Conservation (phyloP, 2,113 vertebrate species). For the Anseranas semipalmata region DNA sequence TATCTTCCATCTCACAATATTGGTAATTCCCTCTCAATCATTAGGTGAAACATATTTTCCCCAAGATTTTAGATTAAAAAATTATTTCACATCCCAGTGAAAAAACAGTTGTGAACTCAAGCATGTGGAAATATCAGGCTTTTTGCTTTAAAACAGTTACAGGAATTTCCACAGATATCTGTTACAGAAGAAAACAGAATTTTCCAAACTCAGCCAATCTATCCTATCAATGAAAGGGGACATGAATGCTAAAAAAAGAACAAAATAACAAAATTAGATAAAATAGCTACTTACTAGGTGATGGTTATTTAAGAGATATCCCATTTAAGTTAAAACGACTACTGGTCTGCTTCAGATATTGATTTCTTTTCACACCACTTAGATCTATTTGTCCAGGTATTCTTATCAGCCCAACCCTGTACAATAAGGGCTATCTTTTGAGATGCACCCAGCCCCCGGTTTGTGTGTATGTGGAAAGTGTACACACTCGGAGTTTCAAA, state of each 20-base stretch:
- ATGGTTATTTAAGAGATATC: background rate
- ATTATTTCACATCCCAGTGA: background rate
- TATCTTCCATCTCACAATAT: background rate
- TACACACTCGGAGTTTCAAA: background rate
- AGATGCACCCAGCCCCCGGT: background rate
- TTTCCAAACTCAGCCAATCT: background rate
- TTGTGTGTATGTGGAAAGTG: background rate
- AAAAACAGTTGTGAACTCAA: background rate
- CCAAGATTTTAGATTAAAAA: background rate
- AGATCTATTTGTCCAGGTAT: background rate
- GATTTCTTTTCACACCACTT: background rate
- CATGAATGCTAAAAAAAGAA: background rate
- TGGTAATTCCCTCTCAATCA: background rate
- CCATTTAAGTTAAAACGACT: background rate
- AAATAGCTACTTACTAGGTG: background rate
- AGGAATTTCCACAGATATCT: background rate
- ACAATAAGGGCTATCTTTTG: background rate
- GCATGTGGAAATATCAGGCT: background rate
- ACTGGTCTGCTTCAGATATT: background rate
- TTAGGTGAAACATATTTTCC: background rate
- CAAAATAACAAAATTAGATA: background rate
- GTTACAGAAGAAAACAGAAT: background rate
- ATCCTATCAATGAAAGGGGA: background rate
- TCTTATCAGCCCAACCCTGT: background rate
- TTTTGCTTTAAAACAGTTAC: background rate